phyloP scores from a whole-genome alignment of 2,888 invertebrate genomes.

The Odontothrips loti region DNA sequence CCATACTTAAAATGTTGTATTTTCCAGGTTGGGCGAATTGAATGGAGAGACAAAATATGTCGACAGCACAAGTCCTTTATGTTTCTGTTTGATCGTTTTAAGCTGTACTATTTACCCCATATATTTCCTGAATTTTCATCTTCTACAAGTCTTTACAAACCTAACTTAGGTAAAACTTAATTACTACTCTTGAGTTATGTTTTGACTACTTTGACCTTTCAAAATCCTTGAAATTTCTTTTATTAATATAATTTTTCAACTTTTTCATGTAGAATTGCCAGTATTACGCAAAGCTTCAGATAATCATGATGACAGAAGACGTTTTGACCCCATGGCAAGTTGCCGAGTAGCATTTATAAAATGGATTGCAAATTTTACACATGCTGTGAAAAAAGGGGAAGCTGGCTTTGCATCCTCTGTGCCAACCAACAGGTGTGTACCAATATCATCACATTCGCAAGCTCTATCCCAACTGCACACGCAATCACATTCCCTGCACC shows the following conservation, averaged over 20 bases:
- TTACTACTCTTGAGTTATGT: slow-evolving; percentile 21
- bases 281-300: slow-evolving; percentile 63
- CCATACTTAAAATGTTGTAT: slow-evolving; percentile 33
- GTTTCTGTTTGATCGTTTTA: slow-evolving; percentile 87
- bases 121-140: slow-evolving; percentile 84
- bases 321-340: slow-evolving; percentile 61
- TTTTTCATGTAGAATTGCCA: slow-evolving; percentile 59
- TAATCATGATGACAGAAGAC: slow-evolving; percentile 46
- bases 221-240: background rate
- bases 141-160: slow-evolving; percentile 75
- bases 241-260: slow-evolving; percentile 27
- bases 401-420: background rate
- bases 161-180: slow-evolving; percentile 62
- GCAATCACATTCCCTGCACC: background rate
- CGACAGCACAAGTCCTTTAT: slow-evolving; percentile 81
- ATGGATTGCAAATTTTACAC: slow-evolving; percentile 82
- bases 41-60: slow-evolving; percentile 81
- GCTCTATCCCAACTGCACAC: slow-evolving; percentile 8
- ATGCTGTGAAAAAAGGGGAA: slow-evolving; percentile 58
- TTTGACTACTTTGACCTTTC: background rate
- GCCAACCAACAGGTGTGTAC: background rate
- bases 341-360: slow-evolving; percentile 83
- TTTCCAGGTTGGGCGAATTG: slow-evolving; percentile 68
- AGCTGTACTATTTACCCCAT: slow-evolving; percentile 80
- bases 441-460: slow-evolving; percentile 13